Percentiles rank a stretch among this genome's conserved stretches.
phyloP scores from a whole-genome alignment of 2,113 vertebrate genomes.

The Jaculus jaculus region DNA sequence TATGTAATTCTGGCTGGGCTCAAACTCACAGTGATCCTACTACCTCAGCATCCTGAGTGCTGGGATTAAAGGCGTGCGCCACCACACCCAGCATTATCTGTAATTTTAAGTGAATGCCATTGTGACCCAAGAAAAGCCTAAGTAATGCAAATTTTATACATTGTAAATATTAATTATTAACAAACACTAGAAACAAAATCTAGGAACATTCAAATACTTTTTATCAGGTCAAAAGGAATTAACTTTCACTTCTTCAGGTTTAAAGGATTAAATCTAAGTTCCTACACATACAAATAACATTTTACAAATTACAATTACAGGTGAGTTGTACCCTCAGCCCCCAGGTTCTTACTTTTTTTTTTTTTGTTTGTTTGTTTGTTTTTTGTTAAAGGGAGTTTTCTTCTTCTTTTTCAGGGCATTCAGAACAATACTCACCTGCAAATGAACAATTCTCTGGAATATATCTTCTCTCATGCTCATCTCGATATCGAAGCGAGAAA shows the following conservation, averaged over 20 bases:
- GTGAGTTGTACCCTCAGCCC: no score
- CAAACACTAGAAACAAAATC: conserved; percentile 32
- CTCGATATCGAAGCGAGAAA: conserved; percentile 96
- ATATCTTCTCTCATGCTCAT: conserved; percentile 95
- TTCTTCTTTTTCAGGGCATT: background rate
- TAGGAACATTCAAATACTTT: conserved; percentile 27
- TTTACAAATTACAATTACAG: background rate
- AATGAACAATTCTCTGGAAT: conserved; percentile 89
- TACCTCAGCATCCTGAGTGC: no score
- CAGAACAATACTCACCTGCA: conserved; percentile 88
- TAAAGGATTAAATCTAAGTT: background rate
- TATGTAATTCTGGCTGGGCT: no score
- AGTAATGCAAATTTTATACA: background rate
- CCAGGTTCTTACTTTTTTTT: background rate
- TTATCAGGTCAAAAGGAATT: background rate
- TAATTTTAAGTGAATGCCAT: conserved; percentile 23
- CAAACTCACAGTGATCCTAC: no score
- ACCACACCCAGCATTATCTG: background rate
- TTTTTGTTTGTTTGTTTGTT: no score
- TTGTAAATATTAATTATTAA: background rate
- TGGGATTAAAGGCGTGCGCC: no score
- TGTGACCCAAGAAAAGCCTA: background rate
- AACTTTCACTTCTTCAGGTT: background rate
- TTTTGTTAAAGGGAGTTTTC: background rate
- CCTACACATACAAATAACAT: background rate